Percentiles rank a stretch among this genome's conserved stretches.
These are phyloP conservation scores for Mionectes macconnelli DNA, from an alignment of 2,113 vertebrate species.

Conservation along the genomic window DNA sequence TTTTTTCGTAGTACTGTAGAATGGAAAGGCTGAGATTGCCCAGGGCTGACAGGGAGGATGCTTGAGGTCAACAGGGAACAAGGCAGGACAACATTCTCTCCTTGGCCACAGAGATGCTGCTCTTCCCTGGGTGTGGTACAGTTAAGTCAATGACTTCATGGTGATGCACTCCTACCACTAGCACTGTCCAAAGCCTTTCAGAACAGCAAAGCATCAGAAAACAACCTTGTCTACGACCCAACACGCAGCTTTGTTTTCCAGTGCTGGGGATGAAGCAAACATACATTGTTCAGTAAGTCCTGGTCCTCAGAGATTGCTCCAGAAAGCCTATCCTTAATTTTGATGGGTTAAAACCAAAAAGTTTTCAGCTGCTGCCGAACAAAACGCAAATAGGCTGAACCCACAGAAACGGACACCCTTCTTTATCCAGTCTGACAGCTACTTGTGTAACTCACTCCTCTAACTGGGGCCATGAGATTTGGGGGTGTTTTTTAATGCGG, in stretches of 20 bases:
- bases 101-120: neutral
- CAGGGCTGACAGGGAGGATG: accelerated
- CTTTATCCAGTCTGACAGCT: neutral
- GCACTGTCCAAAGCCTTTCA: neutral
- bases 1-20: neutral
- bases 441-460: neutral
- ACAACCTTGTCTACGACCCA: neutral
- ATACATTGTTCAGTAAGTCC: neutral
- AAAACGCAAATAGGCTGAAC: accelerated
- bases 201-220: neutral
- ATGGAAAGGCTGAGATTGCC: neutral
- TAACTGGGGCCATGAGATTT: neutral
- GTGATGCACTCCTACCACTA: neutral
- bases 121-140: neutral
- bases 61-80: accelerated
- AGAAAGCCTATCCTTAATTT: neutral
- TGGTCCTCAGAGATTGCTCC: neutral
- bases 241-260: neutral
- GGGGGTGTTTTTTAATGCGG: neutral
- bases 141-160: neutral
- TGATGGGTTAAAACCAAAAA: neutral
- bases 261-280: neutral
- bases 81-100: neutral
- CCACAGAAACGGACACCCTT: neutral
- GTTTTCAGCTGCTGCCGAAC: neutral